A percentile compares a stretch with the other conserved stretches of the same genome.
These are phyloP conservation scores for Misgurnus mizolepis DNA, from an alignment of 2,113 vertebrate genomes.

Conservation along the genomic window DNA sequence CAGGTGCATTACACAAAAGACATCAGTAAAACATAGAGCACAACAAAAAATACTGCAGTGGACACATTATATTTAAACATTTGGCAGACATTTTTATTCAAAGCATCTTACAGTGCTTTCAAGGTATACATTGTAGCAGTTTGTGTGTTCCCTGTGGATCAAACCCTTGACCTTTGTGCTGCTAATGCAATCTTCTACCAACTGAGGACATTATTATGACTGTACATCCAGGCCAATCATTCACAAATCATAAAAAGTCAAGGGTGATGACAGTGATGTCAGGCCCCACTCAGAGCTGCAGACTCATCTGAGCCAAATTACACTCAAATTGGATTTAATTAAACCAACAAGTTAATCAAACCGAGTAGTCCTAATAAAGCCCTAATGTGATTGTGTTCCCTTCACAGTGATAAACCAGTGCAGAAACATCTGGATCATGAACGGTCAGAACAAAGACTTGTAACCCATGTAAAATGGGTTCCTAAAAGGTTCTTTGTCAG, in stretches of 20 bases:
- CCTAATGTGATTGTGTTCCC: slow-evolving; percentile 26
- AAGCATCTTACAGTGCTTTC: no score
- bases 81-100: no score
- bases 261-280: neutral
- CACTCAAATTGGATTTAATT: slow-evolving; percentile 45
- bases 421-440: slow-evolving; percentile 16
- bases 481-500: no score
- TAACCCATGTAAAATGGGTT: no score
- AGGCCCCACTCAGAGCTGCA: slow-evolving; percentile 6
- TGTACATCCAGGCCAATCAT: neutral
- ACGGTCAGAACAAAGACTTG: neutral
- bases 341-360: slow-evolving; percentile 47
- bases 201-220: no score
- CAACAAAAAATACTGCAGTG: no score
- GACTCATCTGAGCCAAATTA: slow-evolving; percentile 37
- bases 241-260: neutral
- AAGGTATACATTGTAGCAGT: no score
- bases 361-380: slow-evolving; percentile 33
- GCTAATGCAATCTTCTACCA: no score
- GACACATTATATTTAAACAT: no score
- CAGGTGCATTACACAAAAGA: neutral
- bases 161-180: no score
- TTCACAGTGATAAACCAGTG: neutral
- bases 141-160: no score
- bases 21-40: neutral